Conservation (phyloP, 2,888 invertebrate genomes). For the Melipona bicolor region DNA sequence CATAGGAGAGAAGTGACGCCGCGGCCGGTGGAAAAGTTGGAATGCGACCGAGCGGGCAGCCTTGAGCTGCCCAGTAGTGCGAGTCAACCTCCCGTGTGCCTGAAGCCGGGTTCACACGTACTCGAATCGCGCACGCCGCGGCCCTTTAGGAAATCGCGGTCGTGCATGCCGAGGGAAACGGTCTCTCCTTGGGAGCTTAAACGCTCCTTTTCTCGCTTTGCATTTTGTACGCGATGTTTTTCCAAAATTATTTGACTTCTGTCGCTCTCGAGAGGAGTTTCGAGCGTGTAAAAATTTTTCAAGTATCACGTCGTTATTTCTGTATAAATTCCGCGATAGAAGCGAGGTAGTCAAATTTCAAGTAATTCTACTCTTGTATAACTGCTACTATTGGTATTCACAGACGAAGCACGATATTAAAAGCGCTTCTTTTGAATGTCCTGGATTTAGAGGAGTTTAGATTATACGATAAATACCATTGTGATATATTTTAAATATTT, state of each 20-base stretch:
- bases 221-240: not conserved
- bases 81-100: conserved; percentile 75
- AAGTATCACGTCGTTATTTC: too few species aligned
- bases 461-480: too few species aligned
- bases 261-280: not conserved
- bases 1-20: conserved; percentile 55
- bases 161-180: not conserved
- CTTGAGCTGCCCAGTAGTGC: conserved; percentile 78
- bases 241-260: not conserved
- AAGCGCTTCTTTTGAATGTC: too few species aligned
- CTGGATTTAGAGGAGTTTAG: too few species aligned
- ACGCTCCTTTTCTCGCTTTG: not conserved
- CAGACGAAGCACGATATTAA: too few species aligned
- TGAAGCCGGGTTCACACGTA: conserved; percentile 39
- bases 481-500: too few species aligned
- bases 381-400: too few species aligned
- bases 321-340: too few species aligned
- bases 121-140: conserved; percentile 19
- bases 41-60: conserved; percentile 79
- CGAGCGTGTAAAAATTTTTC: not conserved
- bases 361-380: too few species aligned
- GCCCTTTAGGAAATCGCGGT: conserved; percentile 19
- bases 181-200: not conserved
- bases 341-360: too few species aligned
- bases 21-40: conserved; percentile 72